Evolutionary conservation across 2,888 invertebrate genomes (phyloP), one percentile per base, ranked within the genome.

Genomic region (Nomada ferruginata): DNA sequence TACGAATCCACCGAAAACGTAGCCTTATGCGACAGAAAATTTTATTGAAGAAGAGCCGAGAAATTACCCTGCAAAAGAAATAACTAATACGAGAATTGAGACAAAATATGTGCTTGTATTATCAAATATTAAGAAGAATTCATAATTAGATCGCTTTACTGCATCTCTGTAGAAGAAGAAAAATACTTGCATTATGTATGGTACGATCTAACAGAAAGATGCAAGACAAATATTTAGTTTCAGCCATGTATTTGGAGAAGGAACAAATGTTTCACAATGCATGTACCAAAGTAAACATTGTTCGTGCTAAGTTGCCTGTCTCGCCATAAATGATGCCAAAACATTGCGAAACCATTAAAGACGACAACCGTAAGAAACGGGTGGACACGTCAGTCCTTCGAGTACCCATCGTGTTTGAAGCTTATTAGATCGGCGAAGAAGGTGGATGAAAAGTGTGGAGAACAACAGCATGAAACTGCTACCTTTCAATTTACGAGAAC

Each of bases 401-500:
- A 5, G 44, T 36, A 36, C 36, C 36, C 26, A 52, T 61, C 23
- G 61, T 61, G 57, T 18, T 10, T 47, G 26, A 59, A 64, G 57
- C 50, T 59, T n/a, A 50, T 59, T n/a, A 50, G 61, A 53, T 50
- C 52, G 63, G 11, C 57, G n/a, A 42, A 55, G 26, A 57, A 55
- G 23, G 57, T 23, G 55, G 44, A 61, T 29, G 57, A 69, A 57
- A 71, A 69, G 68, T 23, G 60, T 15, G 36, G 70, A 66, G 72
- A 50, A 70, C 65, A 64, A 65, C 20, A 36, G 18, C 44, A 13
- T 36, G 36, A 72, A 69, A 69, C 69, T 73, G 83, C 84, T 53
- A 83, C 61, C 79, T 84, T 83, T 84, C 83, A 77, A 80, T 83
- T 83, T 80, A 80, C 63, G 74, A 83, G 80, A 68, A 72, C 76